These are phyloP conservation scores for Bubo scandiacus DNA, from an alignment of 2,113 vertebrate genomes.

Conservation along the genomic window DNA sequence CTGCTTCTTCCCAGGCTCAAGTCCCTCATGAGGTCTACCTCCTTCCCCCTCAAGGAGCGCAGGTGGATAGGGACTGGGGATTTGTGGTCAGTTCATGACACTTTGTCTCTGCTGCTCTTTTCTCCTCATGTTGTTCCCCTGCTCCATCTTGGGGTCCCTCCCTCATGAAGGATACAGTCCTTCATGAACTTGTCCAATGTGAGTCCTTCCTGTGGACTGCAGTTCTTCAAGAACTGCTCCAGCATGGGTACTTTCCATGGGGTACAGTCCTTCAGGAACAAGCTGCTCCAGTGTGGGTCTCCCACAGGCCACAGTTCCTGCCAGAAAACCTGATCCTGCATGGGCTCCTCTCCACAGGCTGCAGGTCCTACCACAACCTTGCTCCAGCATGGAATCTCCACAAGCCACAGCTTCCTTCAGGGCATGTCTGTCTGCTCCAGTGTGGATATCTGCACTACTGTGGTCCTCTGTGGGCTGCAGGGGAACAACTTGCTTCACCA, in stretches of 20 bases:
- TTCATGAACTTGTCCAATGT: background rate
- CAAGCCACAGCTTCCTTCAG: background rate
- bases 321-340: background rate
- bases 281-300: background rate
- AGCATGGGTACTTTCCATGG: background rate
- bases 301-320: background rate
- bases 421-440: background rate
- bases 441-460: background rate
- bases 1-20: background rate
- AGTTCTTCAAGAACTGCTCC: background rate
- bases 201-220: background rate
- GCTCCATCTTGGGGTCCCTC: background rate
- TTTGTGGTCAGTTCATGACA: background rate
- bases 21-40: background rate
- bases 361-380: background rate
- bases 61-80: background rate
- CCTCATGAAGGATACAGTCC: background rate
- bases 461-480: background rate
- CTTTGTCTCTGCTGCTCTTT: background rate
- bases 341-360: background rate
- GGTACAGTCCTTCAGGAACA: background rate
- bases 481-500: background rate
- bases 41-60: fast-evolving
- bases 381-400: background rate
- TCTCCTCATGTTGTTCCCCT: background rate